Base-by-base conservation (phyloP, 2,797 vertebrate genomes). In the Urophycis tenuis region DNA sequence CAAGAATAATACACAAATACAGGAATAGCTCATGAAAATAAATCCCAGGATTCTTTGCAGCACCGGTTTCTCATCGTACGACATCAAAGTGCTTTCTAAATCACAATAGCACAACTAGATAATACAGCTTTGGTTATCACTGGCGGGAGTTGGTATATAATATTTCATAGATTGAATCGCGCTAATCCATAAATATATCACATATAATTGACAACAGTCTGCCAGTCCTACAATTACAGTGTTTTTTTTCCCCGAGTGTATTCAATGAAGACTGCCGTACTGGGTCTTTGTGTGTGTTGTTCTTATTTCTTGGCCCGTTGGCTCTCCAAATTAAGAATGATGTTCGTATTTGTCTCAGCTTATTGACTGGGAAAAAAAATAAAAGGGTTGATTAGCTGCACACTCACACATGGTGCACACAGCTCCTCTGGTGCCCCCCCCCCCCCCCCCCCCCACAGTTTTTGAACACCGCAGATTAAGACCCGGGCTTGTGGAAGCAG, bases 311-410 rank as follows among this genome's bases (percentile, higher is more conserved):
- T 89, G 87, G 86, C 84, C 84, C 86, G 89, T 89, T 91, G 83
- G 84, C 84, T 91, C 83, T 80, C 79, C 74, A 92, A 92, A 92
- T 91, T 86, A 89, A 91, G 90, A 93, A 87, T 90, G 91, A 92
- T 92, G 89, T 85, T 88, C 85, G 81, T 88, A 90, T 90, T 89
- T 90, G 84, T 87, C 85, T 83, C 75, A 83, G 81, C 87, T 88
- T 91, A 89, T 89, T 88, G 87, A 82, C 87, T 82, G 74, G 34
- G n/a, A 8, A 31, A 71, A 71, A 71, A 71, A 17, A 14, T 2
- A 89, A 89, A 89, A 90, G 53, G 84, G 80, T 86, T 89, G 88
- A 87, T 89, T 90, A 83, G 79, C 80, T 83, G 73, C 79, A 81
- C n/a, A 86, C 81, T 77, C 84, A 80, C 83, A 81, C 74, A 77